Evolutionary conservation across 2,888 invertebrate genomes (phyloP).

Genomic region (Chromoteleia sp.): DNA sequence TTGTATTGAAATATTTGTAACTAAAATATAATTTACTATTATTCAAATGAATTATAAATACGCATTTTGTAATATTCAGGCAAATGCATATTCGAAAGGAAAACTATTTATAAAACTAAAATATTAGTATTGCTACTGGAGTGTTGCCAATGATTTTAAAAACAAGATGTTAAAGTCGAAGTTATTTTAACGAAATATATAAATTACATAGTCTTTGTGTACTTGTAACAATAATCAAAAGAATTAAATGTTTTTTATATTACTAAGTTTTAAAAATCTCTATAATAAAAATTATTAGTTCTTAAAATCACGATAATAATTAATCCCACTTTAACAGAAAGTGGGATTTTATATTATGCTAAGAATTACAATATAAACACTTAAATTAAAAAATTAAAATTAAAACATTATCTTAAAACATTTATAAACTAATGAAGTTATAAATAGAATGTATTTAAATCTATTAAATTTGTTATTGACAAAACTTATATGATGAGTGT

Average conservation of each 20-base stretch:
- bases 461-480: too few species aligned
- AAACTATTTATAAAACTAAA: constrained; percentile 51
- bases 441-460: too few species aligned
- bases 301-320: too few species aligned
- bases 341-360: too few species aligned
- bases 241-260: background rate
- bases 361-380: too few species aligned
- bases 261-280: too few species aligned
- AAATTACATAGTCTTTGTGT: constrained; percentile 1
- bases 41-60: constrained; percentile 15
- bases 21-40: background rate
- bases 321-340: too few species aligned
- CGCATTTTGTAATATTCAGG: constrained; percentile 9
- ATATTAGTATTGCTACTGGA: constrained; percentile 36
- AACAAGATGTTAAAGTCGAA: constrained; percentile 14
- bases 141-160: constrained; percentile 40
- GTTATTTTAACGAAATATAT: constrained; percentile 31
- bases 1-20: background rate
- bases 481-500: too few species aligned
- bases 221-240: background rate
- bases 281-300: too few species aligned
- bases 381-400: too few species aligned
- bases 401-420: too few species aligned
- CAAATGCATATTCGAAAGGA: constrained; percentile 4
- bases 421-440: too few species aligned